These are phyloP conservation scores for Ascidia mentula DNA, from an alignment of 23 tunicate species.

Conservation along the genomic window DNA sequence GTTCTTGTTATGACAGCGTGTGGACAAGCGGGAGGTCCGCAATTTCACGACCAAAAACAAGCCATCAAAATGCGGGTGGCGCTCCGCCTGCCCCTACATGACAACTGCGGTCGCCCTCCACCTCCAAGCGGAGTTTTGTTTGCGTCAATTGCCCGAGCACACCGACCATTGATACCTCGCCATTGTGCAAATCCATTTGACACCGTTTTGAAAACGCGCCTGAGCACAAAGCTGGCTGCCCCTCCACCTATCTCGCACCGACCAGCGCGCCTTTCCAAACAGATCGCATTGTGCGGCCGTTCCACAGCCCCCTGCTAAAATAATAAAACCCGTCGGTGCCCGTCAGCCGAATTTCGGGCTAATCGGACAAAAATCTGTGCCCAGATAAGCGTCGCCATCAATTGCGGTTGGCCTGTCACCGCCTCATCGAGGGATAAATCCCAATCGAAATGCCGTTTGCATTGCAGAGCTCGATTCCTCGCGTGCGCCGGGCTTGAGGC, in stretches of 20 bases:
- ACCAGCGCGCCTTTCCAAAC: not conserved
- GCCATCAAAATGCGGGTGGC: not conserved
- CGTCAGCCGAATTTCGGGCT: slow-evolving; percentile 1
- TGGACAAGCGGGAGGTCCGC: not conserved
- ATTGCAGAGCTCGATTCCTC: not conserved
- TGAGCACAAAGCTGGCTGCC: slow-evolving; percentile 1
- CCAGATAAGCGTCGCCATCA: slow-evolving; percentile 5
- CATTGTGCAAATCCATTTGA: slow-evolving; percentile 7
- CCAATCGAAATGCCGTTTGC: slow-evolving; percentile 2
- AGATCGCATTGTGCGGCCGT: not conserved
- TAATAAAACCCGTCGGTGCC: not conserved
- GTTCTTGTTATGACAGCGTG: not conserved
- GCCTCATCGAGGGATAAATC: not conserved
- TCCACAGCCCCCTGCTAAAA: slow-evolving; percentile 1
- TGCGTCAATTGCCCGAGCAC: not conserved
- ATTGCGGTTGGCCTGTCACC: not conserved
- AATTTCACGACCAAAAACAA: not conserved
- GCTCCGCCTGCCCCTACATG: not conserved
- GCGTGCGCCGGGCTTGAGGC: not conserved
- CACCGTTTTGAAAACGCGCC: slow-evolving; percentile 11
- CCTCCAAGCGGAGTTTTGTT: not conserved
- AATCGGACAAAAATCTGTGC: slow-evolving; percentile 8
- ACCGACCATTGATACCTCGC: slow-evolving; percentile 3
- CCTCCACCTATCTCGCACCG: not conserved
- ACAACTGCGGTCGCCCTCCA: slow-evolving; percentile 3